Percentiles rank a stretch among this genome's conserved stretches.
Conservation (phyloP, 2,797 vertebrate genomes). For the Epinephelus awoara region DNA sequence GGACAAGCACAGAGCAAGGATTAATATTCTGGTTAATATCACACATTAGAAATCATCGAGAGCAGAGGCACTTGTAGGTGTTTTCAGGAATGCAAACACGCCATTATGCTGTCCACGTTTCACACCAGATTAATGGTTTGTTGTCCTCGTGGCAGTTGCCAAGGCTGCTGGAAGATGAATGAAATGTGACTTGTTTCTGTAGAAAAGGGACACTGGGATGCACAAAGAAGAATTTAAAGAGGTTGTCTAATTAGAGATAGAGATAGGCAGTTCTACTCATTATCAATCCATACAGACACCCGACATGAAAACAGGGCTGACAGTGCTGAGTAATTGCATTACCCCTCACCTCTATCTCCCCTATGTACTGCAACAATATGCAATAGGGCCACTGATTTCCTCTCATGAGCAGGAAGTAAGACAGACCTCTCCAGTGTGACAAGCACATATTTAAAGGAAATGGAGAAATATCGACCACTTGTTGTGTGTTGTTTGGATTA, state of each 20-base stretch:
- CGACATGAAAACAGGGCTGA: conserved; percentile 64
- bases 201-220: conserved; percentile 39
- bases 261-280: conserved; percentile 69
- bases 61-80: conserved; percentile 35
- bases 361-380: conserved; percentile 36
- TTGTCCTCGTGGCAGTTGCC: conserved; percentile 62
- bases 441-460: conserved; percentile 10
- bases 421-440: conserved; percentile 16
- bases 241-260: conserved; percentile 75
- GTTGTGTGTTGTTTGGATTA: not conserved
- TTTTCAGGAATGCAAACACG: conserved; percentile 47
- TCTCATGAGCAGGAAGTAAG: conserved; percentile 13
- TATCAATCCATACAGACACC: conserved; percentile 73
- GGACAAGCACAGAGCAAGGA: conserved; percentile 25
- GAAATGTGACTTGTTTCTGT: conserved; percentile 67
- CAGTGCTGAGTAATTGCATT: conserved; percentile 76
- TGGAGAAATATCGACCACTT: not conserved
- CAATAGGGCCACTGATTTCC: conserved; percentile 14
- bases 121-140: conserved; percentile 68
- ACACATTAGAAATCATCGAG: conserved; percentile 25
- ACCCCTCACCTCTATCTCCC: conserved; percentile 59
- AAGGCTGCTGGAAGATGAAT: conserved; percentile 69
- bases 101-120: conserved; percentile 53
- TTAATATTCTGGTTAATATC: conserved; percentile 27
- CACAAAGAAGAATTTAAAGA: conserved; percentile 58